Evolutionary conservation across 2,113 vertebrate genomes (phyloP), one percentile per base, ranked within the genome.

Genomic region (Sus scrofa): DNA sequence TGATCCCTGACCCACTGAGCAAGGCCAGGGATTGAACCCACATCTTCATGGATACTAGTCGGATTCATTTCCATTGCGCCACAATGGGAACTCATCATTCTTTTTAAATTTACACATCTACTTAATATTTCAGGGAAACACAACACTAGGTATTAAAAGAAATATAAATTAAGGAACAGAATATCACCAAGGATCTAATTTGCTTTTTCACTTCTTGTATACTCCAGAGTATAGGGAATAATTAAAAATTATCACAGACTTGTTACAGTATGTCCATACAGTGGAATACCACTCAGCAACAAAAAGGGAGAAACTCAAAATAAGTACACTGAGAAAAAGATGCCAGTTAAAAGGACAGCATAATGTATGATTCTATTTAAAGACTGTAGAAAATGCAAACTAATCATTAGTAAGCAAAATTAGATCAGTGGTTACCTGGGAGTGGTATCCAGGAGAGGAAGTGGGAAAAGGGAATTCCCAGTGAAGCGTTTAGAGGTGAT

Each of bases 221-320:
- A 71, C 68, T 83, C 67, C 11, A 20, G n/a, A 62, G 12, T 84
- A 77, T 30, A 75, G 6, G 70, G 12, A 93, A 78, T 83, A 89
- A 65, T 71, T 96, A 32, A 74, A 95, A 91, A 74, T 67, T 27
- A 75, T 54, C 18, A n/a, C 26, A 91, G 84, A 67, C 44, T 73
- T 37, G 18, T 30, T 52, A 26, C 14, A 54, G 7, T 63, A 7
- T 44, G 7, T 58, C n/a, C 37, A 74, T 6, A 79, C 16, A n/a
- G 58, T 54, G 24, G 12, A 79, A 67, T 20, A 54, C 52, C 54
- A 50, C 26, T 37, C 32, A 94, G 70, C 27, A 86, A 63, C 19
- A 58, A 68, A 81, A 63, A 89, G 82, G 50, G 84, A 75, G 4
- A 7, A 94, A 89, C 26, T 63, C 12, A 52, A 68, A 95, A 62